Conservation (phyloP, 2,888 invertebrate genomes). For the Drosophila borealis region DNA sequence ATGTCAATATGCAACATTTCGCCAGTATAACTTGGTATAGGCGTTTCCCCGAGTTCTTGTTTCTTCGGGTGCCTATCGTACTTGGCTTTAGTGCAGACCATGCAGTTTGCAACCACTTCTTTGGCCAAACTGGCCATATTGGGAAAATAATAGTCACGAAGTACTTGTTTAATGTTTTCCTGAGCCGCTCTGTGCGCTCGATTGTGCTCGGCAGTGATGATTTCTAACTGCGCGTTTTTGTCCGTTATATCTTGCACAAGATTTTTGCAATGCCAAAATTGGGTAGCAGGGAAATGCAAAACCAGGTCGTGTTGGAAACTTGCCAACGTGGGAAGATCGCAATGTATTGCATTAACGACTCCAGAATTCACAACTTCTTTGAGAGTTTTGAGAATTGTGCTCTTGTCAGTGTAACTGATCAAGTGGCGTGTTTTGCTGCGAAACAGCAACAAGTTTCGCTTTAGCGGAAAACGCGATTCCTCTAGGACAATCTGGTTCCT, state of each 20-base stretch:
- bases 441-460: constrained; percentile 1
- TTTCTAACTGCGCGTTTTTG: neutral
- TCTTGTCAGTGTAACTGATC: neutral
- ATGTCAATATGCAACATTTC: too few relatives aligned
- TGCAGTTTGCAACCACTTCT: constrained; percentile 1
- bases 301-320: too few relatives aligned
- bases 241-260: neutral
- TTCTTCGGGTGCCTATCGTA: too few relatives aligned
- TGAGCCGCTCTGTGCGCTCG: neutral
- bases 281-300: too few relatives aligned
- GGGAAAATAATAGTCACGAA: neutral
- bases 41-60: too few relatives aligned
- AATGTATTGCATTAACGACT: neutral
- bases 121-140: neutral
- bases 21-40: too few relatives aligned
- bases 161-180: constrained; percentile 1
- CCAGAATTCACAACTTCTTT: neutral
- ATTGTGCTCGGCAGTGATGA: neutral
- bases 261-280: too few relatives aligned
- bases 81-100: neutral
- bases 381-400: neutral
- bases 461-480: constrained; percentile 1
- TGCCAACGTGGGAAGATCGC: neutral
- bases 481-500: neutral
- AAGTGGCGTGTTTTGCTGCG: constrained; percentile 2